phyloP scores from a whole-genome alignment of 2,888 invertebrate species.

The Platynereis dumerilii region DNA sequence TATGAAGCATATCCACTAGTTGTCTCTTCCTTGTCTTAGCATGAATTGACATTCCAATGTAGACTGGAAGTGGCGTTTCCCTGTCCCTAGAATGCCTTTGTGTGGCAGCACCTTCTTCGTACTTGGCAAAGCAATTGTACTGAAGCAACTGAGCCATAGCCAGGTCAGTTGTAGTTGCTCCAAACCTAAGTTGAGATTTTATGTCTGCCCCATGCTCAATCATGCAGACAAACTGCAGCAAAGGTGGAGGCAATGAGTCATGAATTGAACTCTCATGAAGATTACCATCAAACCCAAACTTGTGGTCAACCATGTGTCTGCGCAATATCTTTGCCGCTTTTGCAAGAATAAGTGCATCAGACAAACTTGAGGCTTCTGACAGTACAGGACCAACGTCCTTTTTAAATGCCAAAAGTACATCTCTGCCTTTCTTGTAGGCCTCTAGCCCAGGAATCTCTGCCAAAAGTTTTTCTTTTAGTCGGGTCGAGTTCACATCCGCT shows the following conservation, averaged over 20 bases:
- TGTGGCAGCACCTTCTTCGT: slow-evolving; percentile 20
- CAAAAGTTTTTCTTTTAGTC: slow-evolving; percentile 3
- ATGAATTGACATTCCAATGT: slow-evolving; percentile 34
- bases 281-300: slow-evolving; percentile 32
- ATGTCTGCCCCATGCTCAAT: slow-evolving; percentile 30
- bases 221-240: slow-evolving; percentile 30
- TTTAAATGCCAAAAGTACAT: slow-evolving; percentile 7
- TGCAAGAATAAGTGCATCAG: slow-evolving; percentile 37
- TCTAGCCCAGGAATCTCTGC: slow-evolving; percentile 6
- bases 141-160: slow-evolving; percentile 32
- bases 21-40: slow-evolving; percentile 38
- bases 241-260: slow-evolving; percentile 21
- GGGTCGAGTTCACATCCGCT: slow-evolving; percentile 2
- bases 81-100: slow-evolving; percentile 24
- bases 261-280: slow-evolving; percentile 29
- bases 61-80: slow-evolving; percentile 33
- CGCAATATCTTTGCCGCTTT: slow-evolving; percentile 39
- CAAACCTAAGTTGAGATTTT: slow-evolving; percentile 28
- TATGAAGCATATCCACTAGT: slow-evolving; percentile 19
- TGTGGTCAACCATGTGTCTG: slow-evolving; percentile 31
- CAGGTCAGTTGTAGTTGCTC: slow-evolving; percentile 25
- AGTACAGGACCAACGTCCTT: background rate
- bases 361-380: slow-evolving; percentile 7
- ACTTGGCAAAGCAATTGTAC: slow-evolving; percentile 27
- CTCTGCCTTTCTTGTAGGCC: background rate